A percentile compares a stretch with the other conserved stretches of the same genome.
Evolutionary conservation across 1,140 invertebrate species (phyloP).

Genomic region (Potamilus streckersoni): DNA sequence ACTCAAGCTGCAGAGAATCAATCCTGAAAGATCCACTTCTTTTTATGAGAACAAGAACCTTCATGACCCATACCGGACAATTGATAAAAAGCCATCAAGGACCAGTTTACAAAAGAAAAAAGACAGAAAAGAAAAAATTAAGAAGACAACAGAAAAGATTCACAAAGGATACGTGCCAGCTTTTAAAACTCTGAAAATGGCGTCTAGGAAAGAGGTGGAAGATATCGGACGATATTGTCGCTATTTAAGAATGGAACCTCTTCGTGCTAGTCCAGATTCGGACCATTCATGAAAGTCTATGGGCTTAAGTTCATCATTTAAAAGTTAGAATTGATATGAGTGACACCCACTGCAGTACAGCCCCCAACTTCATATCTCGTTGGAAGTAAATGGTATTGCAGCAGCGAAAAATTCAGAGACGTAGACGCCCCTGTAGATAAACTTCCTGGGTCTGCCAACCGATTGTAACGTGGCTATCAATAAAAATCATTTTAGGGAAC

Average conservation of each 20-base stretch:
- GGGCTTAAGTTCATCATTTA: no score
- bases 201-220: conserved; percentile 16
- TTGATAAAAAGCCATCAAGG: conserved; percentile 16
- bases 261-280: no score
- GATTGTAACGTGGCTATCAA: no score
- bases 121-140: conserved; percentile 28
- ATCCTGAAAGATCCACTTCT: conserved; percentile 23
- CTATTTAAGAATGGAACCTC: conserved; percentile 3
- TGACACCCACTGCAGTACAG: no score
- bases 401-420: no score
- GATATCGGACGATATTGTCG: conserved; percentile 20
- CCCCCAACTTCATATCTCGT: no score
- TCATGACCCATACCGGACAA: conserved; percentile 17
- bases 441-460: no score
- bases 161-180: conserved; percentile 25
- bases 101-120: conserved; percentile 26
- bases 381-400: no score
- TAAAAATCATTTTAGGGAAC: no score
- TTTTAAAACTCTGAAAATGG: conserved; percentile 20
- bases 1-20: conserved; percentile 9
- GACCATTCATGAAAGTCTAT: no score
- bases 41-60: conserved; percentile 26
- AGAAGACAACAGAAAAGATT: conserved; percentile 25
- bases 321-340: no score
- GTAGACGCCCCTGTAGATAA: no score